phyloP scores from a whole-genome alignment of 2,888 invertebrate species.

The Eupsilia transversa region DNA sequence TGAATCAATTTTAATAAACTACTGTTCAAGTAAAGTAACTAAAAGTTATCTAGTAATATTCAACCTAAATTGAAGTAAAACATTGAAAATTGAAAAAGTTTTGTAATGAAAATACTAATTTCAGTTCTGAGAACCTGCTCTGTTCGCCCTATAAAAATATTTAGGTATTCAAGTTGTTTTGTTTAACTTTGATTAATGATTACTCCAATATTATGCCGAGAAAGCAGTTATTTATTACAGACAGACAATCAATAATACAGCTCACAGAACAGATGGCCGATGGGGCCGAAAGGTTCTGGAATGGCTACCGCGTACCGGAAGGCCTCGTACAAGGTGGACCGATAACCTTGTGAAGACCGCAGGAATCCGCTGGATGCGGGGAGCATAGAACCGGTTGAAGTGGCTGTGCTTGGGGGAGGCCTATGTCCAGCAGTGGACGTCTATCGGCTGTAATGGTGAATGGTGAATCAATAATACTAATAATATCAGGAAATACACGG shows the following conservation, averaged over 20 bases:
- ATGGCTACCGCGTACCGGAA: no score
- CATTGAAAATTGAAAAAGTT: conserved; percentile 58
- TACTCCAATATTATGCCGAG: not conserved
- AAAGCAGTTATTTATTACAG: conserved; percentile 3
- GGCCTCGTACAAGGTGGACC: no score
- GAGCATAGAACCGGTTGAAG: no score
- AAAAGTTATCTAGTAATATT: conserved; percentile 42
- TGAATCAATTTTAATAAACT: conserved; percentile 33
- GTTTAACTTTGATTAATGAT: conserved; percentile 47
- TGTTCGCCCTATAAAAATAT: conserved; percentile 40
- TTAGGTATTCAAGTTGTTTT: conserved; percentile 46
- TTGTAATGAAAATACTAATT: conserved; percentile 59
- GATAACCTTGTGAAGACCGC: no score
- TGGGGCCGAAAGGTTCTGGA: no score
- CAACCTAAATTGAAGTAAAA: conserved; percentile 46
- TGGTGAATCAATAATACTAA: conserved; percentile 12
- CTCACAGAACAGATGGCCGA: no score
- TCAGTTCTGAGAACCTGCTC: conserved; percentile 41
- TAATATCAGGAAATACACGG: not conserved
- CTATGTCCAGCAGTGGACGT: no score
- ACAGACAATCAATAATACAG: conserved; percentile 8
- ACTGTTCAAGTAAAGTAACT: conserved; percentile 13
- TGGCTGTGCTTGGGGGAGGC: no score
- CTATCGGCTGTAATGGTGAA: no score
- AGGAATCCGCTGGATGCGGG: no score